Conservation (phyloP, 2,113 vertebrate genomes). For the Lophius piscatorius region DNA sequence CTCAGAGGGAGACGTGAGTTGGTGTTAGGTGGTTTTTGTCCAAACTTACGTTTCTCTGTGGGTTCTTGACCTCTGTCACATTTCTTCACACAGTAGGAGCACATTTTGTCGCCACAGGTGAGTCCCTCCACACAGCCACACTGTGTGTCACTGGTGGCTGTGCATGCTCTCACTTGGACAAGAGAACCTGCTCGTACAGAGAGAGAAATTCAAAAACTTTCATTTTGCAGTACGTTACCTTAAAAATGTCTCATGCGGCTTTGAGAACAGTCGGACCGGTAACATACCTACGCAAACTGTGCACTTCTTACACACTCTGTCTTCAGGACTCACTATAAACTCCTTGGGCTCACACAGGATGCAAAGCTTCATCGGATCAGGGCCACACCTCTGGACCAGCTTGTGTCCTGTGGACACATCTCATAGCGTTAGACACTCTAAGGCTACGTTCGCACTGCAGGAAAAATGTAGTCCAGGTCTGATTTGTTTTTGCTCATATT, state of each 20-base stretch:
- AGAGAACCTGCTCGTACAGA: conserved; percentile 49
- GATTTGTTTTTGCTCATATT: no score
- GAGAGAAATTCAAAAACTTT: not conserved
- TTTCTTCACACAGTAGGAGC: conserved; percentile 57
- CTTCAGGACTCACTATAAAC: not conserved
- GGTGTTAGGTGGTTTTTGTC: not conserved
- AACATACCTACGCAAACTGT: conserved; percentile 70
- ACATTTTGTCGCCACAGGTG: conserved; percentile 48
- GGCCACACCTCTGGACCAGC: conserved; percentile 17
- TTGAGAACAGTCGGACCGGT: not conserved
- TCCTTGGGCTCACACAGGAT: conserved; percentile 43
- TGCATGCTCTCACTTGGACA: conserved; percentile 42
- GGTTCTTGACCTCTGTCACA: conserved; percentile 72
- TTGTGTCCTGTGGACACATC: conserved; percentile 73
- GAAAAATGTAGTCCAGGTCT: no score
- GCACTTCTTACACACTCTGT: not conserved
- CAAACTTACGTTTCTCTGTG: conserved; percentile 47
- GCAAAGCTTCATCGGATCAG: conserved; percentile 32
- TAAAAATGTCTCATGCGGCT: not conserved
- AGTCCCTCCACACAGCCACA: conserved; percentile 71
- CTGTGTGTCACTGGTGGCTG: conserved; percentile 43
- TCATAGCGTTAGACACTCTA: no score
- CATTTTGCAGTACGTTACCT: not conserved
- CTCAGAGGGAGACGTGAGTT: not conserved
- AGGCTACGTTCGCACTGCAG: no score